Conservation (phyloP, 2,113 vertebrate species). For the Alces alces region DNA sequence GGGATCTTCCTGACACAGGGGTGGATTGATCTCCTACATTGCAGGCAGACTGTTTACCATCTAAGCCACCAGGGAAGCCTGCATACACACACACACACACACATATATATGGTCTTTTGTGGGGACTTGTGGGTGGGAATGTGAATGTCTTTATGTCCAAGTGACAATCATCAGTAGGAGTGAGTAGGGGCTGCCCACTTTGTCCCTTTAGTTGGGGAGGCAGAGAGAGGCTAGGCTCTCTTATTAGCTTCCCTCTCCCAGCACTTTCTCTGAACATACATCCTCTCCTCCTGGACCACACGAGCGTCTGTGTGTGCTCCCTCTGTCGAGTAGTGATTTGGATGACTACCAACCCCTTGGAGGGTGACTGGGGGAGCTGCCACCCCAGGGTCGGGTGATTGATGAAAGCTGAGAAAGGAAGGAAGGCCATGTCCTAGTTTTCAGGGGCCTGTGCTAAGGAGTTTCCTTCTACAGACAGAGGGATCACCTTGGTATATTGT, state of each 20-base stretch:
- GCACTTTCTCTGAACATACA: fast-evolving
- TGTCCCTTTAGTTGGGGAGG: not conserved
- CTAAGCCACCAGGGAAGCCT: no score
- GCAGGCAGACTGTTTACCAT: no score
- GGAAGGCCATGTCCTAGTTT: not conserved
- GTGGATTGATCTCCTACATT: no score
- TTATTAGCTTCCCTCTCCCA: fast-evolving
- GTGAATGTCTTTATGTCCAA: not conserved
- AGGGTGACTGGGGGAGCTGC: not conserved
- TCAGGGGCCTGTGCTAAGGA: not conserved
- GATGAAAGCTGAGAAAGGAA: not conserved
- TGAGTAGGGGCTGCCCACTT: not conserved
- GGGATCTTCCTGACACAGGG: no score
- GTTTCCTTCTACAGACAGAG: not conserved
- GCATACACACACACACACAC: not conserved
- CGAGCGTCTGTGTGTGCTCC: fast-evolving
- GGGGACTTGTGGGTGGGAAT: not conserved
- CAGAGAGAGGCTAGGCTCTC: not conserved
- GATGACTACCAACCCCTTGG: not conserved
- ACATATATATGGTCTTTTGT: not conserved
- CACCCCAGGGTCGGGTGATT: not conserved
- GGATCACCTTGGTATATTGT: not conserved
- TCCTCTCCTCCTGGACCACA: not conserved
- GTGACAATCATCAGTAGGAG: not conserved
- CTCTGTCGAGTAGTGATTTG: no score